These are phyloP conservation scores for Chiroxiphia lanceolata DNA, from an alignment of 2,797 vertebrate genomes.

Conservation along the genomic window DNA sequence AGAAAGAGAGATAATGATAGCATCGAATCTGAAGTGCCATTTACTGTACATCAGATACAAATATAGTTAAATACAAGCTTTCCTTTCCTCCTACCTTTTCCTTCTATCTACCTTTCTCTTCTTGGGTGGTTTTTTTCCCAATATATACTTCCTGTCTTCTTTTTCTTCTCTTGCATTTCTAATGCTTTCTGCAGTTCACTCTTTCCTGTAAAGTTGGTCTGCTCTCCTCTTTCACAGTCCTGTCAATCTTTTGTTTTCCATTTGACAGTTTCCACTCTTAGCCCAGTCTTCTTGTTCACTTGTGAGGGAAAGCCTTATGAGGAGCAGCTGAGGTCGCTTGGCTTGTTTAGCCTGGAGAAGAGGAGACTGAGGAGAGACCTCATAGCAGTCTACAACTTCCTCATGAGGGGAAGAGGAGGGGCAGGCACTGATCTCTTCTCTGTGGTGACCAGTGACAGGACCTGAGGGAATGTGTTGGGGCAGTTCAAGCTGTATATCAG, in stretches of 20 bases:
- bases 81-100: neutral
- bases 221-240: neutral
- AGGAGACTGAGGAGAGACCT: neutral
- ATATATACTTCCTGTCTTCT: accelerated
- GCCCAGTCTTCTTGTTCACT: neutral
- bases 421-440: neutral
- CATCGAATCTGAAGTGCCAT: neutral
- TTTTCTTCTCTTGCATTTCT: neutral
- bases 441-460: neutral
- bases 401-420: accelerated
- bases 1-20: neutral
- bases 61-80: neutral
- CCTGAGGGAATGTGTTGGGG: accelerated
- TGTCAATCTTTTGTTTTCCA: neutral
- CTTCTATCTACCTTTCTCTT: neutral
- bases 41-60: neutral
- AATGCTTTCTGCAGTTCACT: neutral
- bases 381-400: neutral
- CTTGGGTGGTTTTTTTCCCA: neutral
- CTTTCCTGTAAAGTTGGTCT: neutral
- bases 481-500: accelerated
- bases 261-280: neutral
- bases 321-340: neutral
- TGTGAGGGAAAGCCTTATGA: neutral
- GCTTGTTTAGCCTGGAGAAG: neutral